These are phyloP conservation scores for Clostera curtula DNA, from an alignment of 2,888 invertebrate genomes.

Conservation along the genomic window DNA sequence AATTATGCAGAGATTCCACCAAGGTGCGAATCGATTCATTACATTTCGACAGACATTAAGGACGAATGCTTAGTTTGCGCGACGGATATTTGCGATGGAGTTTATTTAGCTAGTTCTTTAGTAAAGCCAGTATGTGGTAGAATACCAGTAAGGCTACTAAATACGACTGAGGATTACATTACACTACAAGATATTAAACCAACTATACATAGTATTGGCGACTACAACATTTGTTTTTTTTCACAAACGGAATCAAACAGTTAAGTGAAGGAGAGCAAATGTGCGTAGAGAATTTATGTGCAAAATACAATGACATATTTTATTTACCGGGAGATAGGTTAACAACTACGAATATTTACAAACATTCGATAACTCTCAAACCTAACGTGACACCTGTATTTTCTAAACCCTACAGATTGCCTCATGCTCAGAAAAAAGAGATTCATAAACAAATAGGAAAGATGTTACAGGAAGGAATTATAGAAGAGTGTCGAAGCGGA, in stretches of 20 bases:
- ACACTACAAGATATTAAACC: slow-evolving; percentile 6
- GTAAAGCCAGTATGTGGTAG: slow-evolving; percentile 7
- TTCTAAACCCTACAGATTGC: too few species aligned
- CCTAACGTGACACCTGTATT: too few species aligned
- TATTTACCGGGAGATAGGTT: slow-evolving; percentile 13
- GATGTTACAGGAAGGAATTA: too few species aligned
- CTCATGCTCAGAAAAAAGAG: too few species aligned
- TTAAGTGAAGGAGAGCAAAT: slow-evolving; percentile 9
- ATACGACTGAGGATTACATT: slow-evolving; percentile 10
- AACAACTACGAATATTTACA: slow-evolving; percentile 8
- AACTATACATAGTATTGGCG: slow-evolving; percentile 1
- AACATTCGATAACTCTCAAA: too few species aligned
- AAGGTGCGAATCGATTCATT: not conserved
- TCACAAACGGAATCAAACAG: slow-evolving; percentile 5
- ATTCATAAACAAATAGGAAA: too few species aligned
- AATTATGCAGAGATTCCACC: not conserved
- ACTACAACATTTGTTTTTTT: slow-evolving; percentile 15
- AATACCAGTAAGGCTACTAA: slow-evolving; percentile 14
- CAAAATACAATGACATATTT: slow-evolving; percentile 18
- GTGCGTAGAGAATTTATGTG: slow-evolving; percentile 12
- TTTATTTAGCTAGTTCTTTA: slow-evolving; percentile 13
- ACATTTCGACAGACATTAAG: not conserved
- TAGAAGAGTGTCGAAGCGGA: too few species aligned
- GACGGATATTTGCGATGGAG: slow-evolving; percentile 11
- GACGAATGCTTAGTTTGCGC: slow-evolving; percentile 12